These are phyloP conservation scores for Ptychobarbus kaznakovi DNA, from an alignment of 2,797 vertebrate genomes.

Conservation along the genomic window DNA sequence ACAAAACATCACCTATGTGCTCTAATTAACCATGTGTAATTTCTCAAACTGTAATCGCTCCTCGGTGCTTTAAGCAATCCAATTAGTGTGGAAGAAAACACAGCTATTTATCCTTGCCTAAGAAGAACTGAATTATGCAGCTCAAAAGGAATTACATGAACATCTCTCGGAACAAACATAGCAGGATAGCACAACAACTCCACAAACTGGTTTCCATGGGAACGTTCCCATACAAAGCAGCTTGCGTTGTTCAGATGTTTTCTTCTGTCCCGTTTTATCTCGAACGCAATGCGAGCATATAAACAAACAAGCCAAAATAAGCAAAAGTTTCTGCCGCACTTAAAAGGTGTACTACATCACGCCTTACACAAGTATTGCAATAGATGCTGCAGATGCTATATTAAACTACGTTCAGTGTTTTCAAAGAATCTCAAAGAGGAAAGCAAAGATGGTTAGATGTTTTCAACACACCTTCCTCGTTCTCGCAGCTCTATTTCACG, in stretches of 20 bases:
- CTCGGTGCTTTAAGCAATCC: slow-evolving; percentile 9
- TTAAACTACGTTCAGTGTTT: slow-evolving; percentile 4
- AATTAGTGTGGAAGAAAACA: slow-evolving; percentile 30
- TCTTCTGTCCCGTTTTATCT: background rate
- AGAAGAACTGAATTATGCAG: slow-evolving; percentile 22
- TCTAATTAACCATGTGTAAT: slow-evolving; percentile 33
- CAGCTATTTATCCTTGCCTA: slow-evolving; percentile 8
- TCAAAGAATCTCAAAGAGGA: background rate
- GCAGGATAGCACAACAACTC: slow-evolving; percentile 8
- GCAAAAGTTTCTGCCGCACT: background rate
- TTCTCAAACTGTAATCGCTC: slow-evolving; percentile 25
- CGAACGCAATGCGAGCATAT: background rate
- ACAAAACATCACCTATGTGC: slow-evolving; percentile 17
- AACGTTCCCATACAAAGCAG: slow-evolving; percentile 1
- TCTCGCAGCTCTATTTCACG: slow-evolving; percentile 28
- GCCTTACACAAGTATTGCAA: background rate
- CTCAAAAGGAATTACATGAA: slow-evolving; percentile 8
- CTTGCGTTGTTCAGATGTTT: slow-evolving; percentile 16
- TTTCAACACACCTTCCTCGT: background rate
- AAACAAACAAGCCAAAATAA: slow-evolving; percentile 11
- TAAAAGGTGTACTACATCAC: background rate
- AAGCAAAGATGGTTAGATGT: slow-evolving; percentile 12
- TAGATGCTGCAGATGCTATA: background rate
- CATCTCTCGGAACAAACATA: slow-evolving; percentile 17
- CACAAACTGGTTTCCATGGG: slow-evolving; percentile 47